Conservation (phyloP, 2,797 vertebrate genomes). For the Hemitrygon akajei region DNA sequence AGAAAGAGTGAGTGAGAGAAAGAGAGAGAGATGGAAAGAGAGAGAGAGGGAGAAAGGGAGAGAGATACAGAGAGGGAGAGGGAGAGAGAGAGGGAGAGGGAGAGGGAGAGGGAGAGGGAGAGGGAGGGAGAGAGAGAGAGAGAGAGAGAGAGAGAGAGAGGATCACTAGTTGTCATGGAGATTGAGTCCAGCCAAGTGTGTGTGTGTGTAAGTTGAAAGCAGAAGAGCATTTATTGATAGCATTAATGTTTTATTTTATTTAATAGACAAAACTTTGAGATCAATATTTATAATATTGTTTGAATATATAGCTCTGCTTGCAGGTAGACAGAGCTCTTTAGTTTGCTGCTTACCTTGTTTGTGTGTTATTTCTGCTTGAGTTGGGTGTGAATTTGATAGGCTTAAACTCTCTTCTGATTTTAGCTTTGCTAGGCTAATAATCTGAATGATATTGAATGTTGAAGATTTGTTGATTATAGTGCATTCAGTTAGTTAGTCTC, state of each 20-base stretch:
- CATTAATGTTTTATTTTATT: conserved; percentile 13
- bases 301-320: background rate
- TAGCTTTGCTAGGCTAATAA: background rate
- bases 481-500: background rate
- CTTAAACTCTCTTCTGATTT: background rate
- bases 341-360: background rate
- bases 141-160: background rate
- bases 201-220: conserved; percentile 17
- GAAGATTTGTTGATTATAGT: conserved; percentile 1
- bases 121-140: background rate
- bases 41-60: background rate
- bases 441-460: background rate
- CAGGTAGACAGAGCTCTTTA: background rate
- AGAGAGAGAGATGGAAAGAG: background rate
- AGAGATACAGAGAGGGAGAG: background rate
- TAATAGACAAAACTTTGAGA: background rate
- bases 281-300: background rate
- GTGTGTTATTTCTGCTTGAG: conserved; percentile 30
- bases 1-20: background rate
- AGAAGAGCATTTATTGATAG: background rate
- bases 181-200: conserved; percentile 30
- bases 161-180: conserved; percentile 33
- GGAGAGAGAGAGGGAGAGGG: background rate
- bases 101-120: background rate
- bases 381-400: background rate